phyloP scores from a whole-genome alignment of 2,113 vertebrate species.

The Dasypus novemcinctus region DNA sequence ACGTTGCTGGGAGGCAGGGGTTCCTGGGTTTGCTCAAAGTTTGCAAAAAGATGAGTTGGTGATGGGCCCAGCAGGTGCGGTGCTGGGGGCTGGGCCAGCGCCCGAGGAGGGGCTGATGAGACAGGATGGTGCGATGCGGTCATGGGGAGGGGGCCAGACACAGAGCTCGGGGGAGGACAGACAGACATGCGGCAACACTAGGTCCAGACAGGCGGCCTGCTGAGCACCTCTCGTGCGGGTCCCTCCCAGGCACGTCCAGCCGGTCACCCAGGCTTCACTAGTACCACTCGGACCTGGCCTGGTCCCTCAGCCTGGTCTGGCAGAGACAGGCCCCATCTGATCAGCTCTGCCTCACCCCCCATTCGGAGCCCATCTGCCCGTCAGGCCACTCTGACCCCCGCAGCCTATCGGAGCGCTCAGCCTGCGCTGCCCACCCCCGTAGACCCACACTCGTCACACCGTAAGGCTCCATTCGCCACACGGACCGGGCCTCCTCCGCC shows the following conservation, averaged over 20 bases:
- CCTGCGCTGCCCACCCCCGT: background rate
- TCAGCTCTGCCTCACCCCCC: background rate
- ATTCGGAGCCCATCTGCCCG: background rate
- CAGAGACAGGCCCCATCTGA: background rate
- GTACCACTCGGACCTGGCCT: background rate
- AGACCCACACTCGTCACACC: background rate
- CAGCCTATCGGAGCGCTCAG: background rate
- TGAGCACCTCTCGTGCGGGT: slow-evolving; percentile 11
- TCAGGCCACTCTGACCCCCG: background rate
- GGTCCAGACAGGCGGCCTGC: background rate
- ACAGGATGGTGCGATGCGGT: slow-evolving; percentile 66
- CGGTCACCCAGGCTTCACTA: background rate
- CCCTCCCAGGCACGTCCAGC: background rate
- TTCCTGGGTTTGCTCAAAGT: slow-evolving; percentile 78
- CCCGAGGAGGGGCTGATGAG: slow-evolving; percentile 54
- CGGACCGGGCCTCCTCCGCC: background rate
- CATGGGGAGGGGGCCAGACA: slow-evolving; percentile 66
- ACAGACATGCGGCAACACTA: slow-evolving; percentile 62
- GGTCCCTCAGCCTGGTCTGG: background rate
- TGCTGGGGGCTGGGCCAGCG: background rate
- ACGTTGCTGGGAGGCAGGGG: background rate
- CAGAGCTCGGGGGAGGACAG: slow-evolving; percentile 69
- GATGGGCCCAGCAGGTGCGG: slow-evolving; percentile 43
- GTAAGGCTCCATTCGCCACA: background rate
- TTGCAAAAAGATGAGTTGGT: slow-evolving; percentile 80